phyloP scores from a whole-genome alignment of 2,888 invertebrate genomes.

The Cynaeus angustus region DNA sequence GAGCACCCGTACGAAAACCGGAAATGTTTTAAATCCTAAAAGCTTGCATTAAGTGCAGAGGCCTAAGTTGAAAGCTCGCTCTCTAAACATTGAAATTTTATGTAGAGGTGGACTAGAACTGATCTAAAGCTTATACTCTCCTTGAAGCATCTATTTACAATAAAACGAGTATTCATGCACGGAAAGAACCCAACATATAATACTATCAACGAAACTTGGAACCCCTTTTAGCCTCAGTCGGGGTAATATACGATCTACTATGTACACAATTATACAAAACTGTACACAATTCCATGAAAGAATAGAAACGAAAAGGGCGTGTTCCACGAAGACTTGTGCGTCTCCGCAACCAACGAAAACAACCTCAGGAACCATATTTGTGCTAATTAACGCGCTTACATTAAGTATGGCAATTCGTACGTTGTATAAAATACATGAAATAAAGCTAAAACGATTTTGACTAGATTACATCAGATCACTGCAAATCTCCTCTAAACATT shows the following conservation, averaged over 20 bases:
- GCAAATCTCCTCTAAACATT: conserved; percentile 66
- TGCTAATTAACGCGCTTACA: conserved; percentile 50
- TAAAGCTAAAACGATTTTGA: conserved; percentile 61
- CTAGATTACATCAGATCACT: conserved; percentile 64
- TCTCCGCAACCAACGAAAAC: conserved; percentile 26
- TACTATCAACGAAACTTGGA: conserved; percentile 54
- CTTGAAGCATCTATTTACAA: conserved; percentile 49
- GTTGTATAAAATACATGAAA: conserved; percentile 55
- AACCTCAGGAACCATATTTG: conserved; percentile 60
- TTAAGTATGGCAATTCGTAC: conserved; percentile 54
- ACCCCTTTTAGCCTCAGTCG: conserved; percentile 51
- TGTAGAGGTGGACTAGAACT: conserved; percentile 48
- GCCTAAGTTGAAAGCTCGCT: conserved; percentile 43
- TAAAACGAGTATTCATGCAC: conserved; percentile 42
- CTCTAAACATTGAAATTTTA: conserved; percentile 43
- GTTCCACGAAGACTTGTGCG: neutral
- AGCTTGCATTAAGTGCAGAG: conserved; percentile 38
- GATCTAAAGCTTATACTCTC: conserved; percentile 33
- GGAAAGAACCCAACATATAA: conserved; percentile 35
- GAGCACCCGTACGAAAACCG: conserved; percentile 43
- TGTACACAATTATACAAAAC: conserved; percentile 64
- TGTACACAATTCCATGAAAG: conserved; percentile 55
- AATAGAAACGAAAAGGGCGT: conserved; percentile 6
- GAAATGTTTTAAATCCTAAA: conserved; percentile 31
- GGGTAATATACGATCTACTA: conserved; percentile 62